Conservation (phyloP, 2,888 invertebrate genomes). For the Gibbula magus region DNA sequence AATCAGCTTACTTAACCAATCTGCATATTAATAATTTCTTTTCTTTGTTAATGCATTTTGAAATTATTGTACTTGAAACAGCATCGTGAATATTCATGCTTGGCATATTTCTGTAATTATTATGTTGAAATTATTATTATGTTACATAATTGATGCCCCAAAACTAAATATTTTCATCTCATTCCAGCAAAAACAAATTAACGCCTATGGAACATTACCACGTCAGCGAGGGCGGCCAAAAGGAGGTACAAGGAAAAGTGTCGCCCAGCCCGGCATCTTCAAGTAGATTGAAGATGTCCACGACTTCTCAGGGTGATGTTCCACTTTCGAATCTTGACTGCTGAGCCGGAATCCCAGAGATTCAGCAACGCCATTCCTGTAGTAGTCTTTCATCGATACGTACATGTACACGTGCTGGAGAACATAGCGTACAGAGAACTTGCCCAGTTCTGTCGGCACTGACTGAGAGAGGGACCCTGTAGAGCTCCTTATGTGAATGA, state of each 20-base stretch:
- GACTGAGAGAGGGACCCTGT: too few species aligned
- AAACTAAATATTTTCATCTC: constrained; percentile 13
- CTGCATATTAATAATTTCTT: too few species aligned
- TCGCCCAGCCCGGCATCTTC: constrained; percentile 6
- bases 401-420: neutral
- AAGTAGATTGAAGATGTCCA: neutral
- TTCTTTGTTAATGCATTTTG: too few species aligned
- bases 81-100: too few species aligned
- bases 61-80: too few species aligned
- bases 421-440: too few species aligned
- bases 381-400: constrained; percentile 11
- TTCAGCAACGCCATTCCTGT: constrained; percentile 6
- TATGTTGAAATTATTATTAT: too few species aligned
- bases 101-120: too few species aligned
- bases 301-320: neutral
- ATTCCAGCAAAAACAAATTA: constrained; percentile 40
- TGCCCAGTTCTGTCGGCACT: too few species aligned
- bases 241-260: neutral
- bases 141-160: too few species aligned
- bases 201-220: constrained; percentile 47
- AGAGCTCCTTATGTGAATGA: too few species aligned
- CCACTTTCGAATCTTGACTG: constrained; percentile 2
- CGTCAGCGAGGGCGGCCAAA: constrained; percentile 9
- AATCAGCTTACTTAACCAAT: too few species aligned
- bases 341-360: neutral